Evolutionary conservation across 1,140 invertebrate genomes (phyloP).

Genomic region (Dendroctonus ponderosae): DNA sequence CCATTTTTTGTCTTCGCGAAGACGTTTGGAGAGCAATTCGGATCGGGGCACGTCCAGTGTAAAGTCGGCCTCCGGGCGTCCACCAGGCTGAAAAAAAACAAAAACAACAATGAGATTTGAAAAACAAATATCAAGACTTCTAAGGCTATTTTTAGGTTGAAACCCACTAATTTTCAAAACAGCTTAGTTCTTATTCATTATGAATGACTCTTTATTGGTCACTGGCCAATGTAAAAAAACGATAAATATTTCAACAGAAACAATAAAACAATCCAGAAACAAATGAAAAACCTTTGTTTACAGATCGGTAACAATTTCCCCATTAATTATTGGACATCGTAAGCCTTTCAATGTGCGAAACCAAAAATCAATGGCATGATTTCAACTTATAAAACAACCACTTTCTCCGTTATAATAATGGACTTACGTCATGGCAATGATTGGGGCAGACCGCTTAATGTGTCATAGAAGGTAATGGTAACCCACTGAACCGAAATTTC

Average conservation of each 20-base stretch:
- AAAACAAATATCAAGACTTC: no score
- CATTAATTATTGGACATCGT: conserved; percentile 1
- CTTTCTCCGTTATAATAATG: conserved; percentile 7
- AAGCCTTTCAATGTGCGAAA: not conserved
- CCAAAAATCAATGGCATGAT: not conserved
- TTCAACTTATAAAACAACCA: conserved; percentile 1
- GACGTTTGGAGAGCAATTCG: conserved; percentile 60
- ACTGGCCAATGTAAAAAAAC: no score
- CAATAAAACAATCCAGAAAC: no score
- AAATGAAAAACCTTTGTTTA: no score
- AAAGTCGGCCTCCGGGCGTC: conserved; percentile 60
- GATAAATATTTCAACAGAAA: not conserved
- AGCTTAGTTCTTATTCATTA: no score
- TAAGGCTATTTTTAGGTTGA: no score
- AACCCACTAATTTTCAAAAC: not conserved
- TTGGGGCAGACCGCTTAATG: not conserved
- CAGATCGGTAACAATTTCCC: not conserved
- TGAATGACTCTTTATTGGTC: no score
- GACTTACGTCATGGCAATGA: not conserved
- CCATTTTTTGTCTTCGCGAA: conserved; percentile 63
- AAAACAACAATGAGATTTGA: not conserved
- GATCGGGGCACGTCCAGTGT: conserved; percentile 64
- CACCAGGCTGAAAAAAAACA: conserved; percentile 52
- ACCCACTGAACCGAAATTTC: not conserved
- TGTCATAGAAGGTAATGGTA: not conserved